These are phyloP conservation scores for Rattus rattus DNA, from an alignment of 2,113 vertebrate species.

Conservation along the genomic window DNA sequence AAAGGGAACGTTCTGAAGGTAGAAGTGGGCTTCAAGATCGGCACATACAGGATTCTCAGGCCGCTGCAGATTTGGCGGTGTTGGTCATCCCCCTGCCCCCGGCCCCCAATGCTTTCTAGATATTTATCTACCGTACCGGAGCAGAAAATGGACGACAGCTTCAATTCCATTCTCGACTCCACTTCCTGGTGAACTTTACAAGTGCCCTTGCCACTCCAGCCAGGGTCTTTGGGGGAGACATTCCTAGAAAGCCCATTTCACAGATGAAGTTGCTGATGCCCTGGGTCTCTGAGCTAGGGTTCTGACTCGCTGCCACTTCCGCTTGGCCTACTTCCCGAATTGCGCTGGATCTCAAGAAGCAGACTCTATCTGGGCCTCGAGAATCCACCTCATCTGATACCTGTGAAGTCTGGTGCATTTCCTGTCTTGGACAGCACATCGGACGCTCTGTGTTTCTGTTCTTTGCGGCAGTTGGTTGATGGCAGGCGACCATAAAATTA, in stretches of 20 bases:
- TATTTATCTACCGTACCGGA: not conserved
- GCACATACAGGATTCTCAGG: not conserved
- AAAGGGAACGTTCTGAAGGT: not conserved
- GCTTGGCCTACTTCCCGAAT: not conserved
- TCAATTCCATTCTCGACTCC: not conserved
- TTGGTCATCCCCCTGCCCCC: not conserved
- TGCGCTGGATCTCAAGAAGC: not conserved
- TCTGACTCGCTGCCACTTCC: not conserved
- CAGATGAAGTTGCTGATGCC: not conserved
- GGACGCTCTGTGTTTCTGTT: not conserved
- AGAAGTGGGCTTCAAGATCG: not conserved
- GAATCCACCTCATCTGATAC: not conserved
- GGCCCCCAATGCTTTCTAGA: not conserved
- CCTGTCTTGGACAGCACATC: not conserved
- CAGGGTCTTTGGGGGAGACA: not conserved
- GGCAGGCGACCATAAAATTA: not conserved
- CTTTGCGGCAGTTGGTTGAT: not conserved
- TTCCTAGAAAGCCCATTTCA: not conserved
- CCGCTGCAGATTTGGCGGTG: not conserved
- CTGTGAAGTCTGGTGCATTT: not conserved
- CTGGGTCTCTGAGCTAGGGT: not conserved
- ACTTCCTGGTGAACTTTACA: not conserved
- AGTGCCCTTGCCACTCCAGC: not conserved
- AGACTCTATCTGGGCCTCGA: not conserved
- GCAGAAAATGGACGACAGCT: not conserved